Conservation (phyloP, 2,888 invertebrate species). For the Lucinisca nassula region DNA sequence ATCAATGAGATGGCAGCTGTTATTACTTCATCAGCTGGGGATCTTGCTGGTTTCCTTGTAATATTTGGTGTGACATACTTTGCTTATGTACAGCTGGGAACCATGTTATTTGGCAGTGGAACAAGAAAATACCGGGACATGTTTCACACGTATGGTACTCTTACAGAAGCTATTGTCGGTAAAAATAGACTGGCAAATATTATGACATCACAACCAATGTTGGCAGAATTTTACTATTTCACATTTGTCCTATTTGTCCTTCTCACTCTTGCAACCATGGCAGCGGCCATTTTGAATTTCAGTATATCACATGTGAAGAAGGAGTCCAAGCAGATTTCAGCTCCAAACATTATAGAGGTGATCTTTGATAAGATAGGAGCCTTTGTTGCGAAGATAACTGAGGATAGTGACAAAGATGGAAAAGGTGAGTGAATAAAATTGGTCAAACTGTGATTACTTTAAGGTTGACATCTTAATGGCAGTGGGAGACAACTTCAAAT, state of each 20-base stretch:
- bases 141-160: slow-evolving; percentile 85
- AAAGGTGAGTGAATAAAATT: not conserved
- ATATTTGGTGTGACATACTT: slow-evolving; percentile 87
- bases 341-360: slow-evolving; percentile 62
- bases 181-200: slow-evolving; percentile 75
- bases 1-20: slow-evolving; percentile 88
- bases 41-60: slow-evolving; percentile 87
- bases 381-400: not conserved
- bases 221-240: slow-evolving; percentile 77
- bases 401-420: not conserved
- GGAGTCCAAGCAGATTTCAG: slow-evolving; percentile 52
- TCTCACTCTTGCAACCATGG: slow-evolving; percentile 79
- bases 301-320: slow-evolving; percentile 72
- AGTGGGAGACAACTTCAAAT: too few relatives aligned
- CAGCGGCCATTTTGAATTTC: slow-evolving; percentile 78
- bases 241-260: slow-evolving; percentile 77
- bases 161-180: slow-evolving; percentile 85
- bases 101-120: slow-evolving; percentile 83
- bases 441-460: too few relatives aligned
- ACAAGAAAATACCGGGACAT: slow-evolving; percentile 84
- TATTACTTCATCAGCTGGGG: slow-evolving; percentile 85
- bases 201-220: slow-evolving; percentile 68
- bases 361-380: slow-evolving; percentile 40
- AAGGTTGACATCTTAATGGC: too few relatives aligned
- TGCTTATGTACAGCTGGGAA: slow-evolving; percentile 84